Conservation (phyloP, 2,888 invertebrate genomes). For the Flabesymbios commensalis region DNA sequence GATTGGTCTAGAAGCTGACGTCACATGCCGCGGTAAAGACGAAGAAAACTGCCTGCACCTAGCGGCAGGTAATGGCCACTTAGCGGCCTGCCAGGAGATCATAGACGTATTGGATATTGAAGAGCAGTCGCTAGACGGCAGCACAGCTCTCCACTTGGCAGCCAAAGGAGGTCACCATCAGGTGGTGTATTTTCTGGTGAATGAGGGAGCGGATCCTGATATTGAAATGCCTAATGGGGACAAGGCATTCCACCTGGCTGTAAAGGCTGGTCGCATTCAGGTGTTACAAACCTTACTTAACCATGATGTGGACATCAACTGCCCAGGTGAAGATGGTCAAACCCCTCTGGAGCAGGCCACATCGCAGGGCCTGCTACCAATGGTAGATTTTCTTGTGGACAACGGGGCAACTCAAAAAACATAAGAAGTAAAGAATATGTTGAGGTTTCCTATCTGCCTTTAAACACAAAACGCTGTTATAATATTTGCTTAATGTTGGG, state of each 20-base stretch:
- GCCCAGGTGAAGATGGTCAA: slow-evolving; percentile 6
- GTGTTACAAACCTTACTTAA: slow-evolving; percentile 9
- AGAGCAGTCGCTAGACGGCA: slow-evolving; percentile 42
- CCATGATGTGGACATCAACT: slow-evolving; percentile 15
- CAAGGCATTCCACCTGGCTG: slow-evolving; percentile 20
- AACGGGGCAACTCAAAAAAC: too few species aligned
- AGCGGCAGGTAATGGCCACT: slow-evolving; percentile 41
- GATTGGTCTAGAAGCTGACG: slow-evolving; percentile 15
- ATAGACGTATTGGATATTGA: slow-evolving; percentile 10
- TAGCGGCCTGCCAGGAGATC: too few species aligned
- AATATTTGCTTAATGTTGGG: too few species aligned
- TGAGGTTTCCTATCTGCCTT: too few species aligned
- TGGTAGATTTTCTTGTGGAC: slow-evolving; percentile 14
- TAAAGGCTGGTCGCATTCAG: slow-evolving; percentile 6
- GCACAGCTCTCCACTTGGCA: slow-evolving; percentile 58
- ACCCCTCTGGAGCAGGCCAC: slow-evolving; percentile 16
- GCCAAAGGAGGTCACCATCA: slow-evolving; percentile 49
- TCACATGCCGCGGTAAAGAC: background rate
- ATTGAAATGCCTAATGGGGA: slow-evolving; percentile 6
- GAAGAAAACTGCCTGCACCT: slow-evolving; percentile 51
- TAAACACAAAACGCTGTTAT: too few species aligned
- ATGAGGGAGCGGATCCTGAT: slow-evolving; percentile 45
- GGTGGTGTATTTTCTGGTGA: slow-evolving; percentile 48
- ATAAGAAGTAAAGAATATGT: too few species aligned
- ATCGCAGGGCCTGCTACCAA: background rate